Evolutionary conservation across 2,888 invertebrate species (phyloP).

Genomic region (Cyrtodaria siliqua): DNA sequence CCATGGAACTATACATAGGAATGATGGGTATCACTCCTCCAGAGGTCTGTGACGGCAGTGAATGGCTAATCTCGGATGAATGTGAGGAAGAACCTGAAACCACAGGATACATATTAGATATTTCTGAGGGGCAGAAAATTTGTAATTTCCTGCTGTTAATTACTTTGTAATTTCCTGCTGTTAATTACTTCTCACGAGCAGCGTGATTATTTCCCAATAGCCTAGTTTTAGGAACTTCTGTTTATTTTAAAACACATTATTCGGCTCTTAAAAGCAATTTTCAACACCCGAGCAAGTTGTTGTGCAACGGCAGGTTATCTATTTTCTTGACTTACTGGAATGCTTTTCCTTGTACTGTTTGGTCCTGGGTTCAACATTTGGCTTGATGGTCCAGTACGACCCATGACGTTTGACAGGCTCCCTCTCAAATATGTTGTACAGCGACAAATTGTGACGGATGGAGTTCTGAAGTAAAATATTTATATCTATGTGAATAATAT

Average conservation of each 20-base stretch:
- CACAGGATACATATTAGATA: too few relatives aligned
- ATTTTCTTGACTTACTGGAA: slow-evolving; percentile 27
- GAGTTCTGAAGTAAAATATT: slow-evolving; percentile 86
- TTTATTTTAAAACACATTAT: too few relatives aligned
- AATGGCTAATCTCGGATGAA: slow-evolving; percentile 12
- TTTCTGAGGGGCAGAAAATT: too few relatives aligned
- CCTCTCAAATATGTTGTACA: slow-evolving; percentile 88
- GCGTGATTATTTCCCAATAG: too few relatives aligned
- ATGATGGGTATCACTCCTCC: slow-evolving; percentile 54
- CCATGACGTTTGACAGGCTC: slow-evolving; percentile 75
- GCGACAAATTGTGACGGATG: slow-evolving; percentile 88
- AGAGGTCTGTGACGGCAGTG: slow-evolving; percentile 45
- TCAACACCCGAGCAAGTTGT: too few relatives aligned
- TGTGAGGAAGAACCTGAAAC: not conserved
- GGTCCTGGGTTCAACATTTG: slow-evolving; percentile 65
- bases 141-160: too few relatives aligned
- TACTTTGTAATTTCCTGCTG: too few relatives aligned
- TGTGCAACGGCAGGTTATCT: too few relatives aligned
- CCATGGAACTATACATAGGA: slow-evolving; percentile 62
- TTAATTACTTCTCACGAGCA: too few relatives aligned
- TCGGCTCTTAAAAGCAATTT: too few relatives aligned
- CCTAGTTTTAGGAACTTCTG: too few relatives aligned
- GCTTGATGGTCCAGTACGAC: slow-evolving; percentile 74
- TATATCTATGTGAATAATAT: too few relatives aligned
- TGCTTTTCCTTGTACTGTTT: slow-evolving; percentile 54